Evolutionary conservation across 2,113 vertebrate genomes (phyloP).

Genomic region (Pholis gunnellus): DNA sequence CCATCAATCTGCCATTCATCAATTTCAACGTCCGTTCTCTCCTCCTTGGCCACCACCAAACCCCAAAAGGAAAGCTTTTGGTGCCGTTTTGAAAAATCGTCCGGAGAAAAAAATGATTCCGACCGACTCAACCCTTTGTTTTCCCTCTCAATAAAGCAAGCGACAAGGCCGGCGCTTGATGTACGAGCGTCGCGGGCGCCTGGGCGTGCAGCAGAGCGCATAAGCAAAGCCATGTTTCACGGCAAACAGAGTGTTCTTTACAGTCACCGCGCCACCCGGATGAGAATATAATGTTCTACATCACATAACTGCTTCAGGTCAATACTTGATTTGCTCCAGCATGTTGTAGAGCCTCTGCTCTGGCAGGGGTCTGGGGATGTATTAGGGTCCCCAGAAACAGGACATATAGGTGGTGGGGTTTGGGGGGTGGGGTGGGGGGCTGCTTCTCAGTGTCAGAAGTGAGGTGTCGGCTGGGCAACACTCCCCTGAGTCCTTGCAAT

Average conservation of each 20-base stretch:
- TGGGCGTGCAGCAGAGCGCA: constrained; percentile 88
- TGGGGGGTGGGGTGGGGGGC: constrained; percentile 8
- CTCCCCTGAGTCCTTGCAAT: constrained; percentile 78
- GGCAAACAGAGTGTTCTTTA: constrained; percentile 93
- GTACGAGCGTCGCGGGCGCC: constrained; percentile 91
- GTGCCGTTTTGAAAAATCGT: constrained; percentile 94
- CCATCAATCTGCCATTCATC: constrained; percentile 92
- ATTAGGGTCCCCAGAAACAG: constrained; percentile 88
- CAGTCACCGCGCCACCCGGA: constrained; percentile 90
- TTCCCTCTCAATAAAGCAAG: constrained; percentile 99
- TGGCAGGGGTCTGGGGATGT: constrained; percentile 90
- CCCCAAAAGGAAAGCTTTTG: constrained; percentile 94
- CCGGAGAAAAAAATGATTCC: constrained; percentile 96
- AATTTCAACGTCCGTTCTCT: constrained; percentile 88
- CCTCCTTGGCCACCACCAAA: constrained; percentile 86
- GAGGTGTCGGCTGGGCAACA: constrained; percentile 45
- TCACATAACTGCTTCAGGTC: constrained; percentile 97
- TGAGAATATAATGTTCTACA: constrained; percentile 96
- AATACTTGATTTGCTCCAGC: constrained; percentile 95
- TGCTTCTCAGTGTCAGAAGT: constrained; percentile 35
- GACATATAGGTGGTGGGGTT: constrained; percentile 59
- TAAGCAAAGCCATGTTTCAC: constrained; percentile 98
- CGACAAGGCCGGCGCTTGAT: constrained; percentile 93
- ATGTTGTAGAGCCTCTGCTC: constrained; percentile 90
- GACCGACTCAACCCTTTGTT: constrained; percentile 97